A percentile compares a stretch with the other conserved stretches of the same genome.
phyloP scores from a whole-genome alignment of 2,888 invertebrate species.

The Cerastis rubricosa region DNA sequence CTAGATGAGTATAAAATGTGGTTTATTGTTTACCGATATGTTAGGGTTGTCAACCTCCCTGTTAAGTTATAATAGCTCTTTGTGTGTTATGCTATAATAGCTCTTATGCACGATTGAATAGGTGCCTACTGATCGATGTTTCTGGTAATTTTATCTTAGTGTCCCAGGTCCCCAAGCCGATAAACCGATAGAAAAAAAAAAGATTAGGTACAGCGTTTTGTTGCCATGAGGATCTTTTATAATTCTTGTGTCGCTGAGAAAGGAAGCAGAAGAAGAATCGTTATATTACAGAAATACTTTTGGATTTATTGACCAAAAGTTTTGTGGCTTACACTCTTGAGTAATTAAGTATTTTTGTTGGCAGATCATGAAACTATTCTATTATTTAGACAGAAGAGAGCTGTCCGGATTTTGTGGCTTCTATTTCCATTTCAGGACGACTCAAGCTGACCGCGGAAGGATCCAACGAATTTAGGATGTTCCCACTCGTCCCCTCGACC shows the following conservation, averaged over 20 bases:
- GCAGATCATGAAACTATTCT: not conserved
- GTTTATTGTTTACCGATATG: conserved; percentile 60
- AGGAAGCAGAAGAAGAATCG: not conserved
- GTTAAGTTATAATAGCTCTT: too few species aligned
- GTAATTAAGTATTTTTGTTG: not conserved
- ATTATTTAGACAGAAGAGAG: not conserved
- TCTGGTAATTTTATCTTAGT: not conserved
- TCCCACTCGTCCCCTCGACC: conserved; percentile 32
- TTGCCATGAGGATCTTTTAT: not conserved
- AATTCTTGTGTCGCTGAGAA: too few species aligned
- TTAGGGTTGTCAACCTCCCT: conserved; percentile 42
- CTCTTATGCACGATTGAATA: not conserved
- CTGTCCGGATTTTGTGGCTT: conserved; percentile 33
- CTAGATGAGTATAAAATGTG: conserved; percentile 62
- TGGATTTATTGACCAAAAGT: not conserved
- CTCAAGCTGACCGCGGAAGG: conserved; percentile 22
- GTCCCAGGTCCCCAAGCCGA: not conserved
- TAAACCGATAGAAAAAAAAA: not conserved
- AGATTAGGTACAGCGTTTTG: not conserved
- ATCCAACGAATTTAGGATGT: conserved; percentile 28
- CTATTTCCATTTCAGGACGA: conserved; percentile 34
- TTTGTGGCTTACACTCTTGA: not conserved
- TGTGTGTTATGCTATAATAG: not conserved
- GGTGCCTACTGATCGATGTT: not conserved
- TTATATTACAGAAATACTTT: not conserved